Base-by-base conservation (phyloP, 2,113 vertebrate species). In the Macaca mulatta region DNA sequence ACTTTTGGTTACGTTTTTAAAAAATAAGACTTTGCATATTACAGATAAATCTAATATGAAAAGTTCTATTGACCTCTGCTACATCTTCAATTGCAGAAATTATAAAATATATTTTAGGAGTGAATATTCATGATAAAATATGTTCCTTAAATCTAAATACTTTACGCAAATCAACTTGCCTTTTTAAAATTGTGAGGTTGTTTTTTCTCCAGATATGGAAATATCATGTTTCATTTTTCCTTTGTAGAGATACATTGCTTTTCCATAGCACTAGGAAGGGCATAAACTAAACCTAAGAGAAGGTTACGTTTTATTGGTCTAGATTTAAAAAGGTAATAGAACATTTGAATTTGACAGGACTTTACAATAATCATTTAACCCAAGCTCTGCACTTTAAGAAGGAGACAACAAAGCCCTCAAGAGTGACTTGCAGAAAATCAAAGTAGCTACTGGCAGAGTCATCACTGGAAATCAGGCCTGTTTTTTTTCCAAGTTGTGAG, bases 41-140 rank as follows among this genome's bases (percentile, higher is more conserved):
- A 38, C n/a, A 79, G 8, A 90, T 3, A 89, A 84, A 59, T 90
- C 5, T 50, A 67, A 50, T n/a, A 17, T 70, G n/a, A 92, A 94
- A 91, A 92, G 6, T 55, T 64, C 3, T 91, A 93, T 57, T 81
- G 25, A 86, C 45, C 5, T 40, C 27, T 64, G 61, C 12, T 89
- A 45, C 35, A 59, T 11, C 89, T 84, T 2, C 4, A 95, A 38
- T 50, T 94, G 16, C 5, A 82, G 22, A 69, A 7, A 43, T 83
- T 70, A 81, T 3, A 82, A 81, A 79, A 78, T 70, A 55, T 75
- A 48, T 75, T 92, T 89, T 82, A 83, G 43, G 5, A 85, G 40
- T 93, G 30, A 96, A 64, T 91, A 88, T 67, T 74, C 94, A 78
- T 83, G 93, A 61, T 0, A 95, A 64, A 93, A 74, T 43, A 59